phyloP scores from a whole-genome alignment of 2,888 invertebrate genomes.

The Andrena flavipes region DNA sequence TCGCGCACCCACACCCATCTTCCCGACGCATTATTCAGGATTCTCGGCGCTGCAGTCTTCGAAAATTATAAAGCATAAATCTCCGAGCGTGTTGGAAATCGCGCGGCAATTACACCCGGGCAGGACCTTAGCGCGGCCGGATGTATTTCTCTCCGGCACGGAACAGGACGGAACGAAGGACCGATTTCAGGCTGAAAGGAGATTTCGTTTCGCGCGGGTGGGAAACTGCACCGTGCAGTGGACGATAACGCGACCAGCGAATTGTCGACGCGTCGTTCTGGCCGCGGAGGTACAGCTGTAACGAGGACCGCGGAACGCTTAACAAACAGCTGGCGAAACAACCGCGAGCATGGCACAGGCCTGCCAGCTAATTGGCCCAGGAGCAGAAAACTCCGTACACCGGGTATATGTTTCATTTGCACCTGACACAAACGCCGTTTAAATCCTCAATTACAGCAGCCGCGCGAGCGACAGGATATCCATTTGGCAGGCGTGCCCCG shows the following conservation, averaged over 20 bases:
- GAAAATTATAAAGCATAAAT: constrained; percentile 52
- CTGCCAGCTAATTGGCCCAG: constrained; percentile 61
- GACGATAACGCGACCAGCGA: not conserved
- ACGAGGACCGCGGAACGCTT: constrained; percentile 40
- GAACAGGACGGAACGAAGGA: no score
- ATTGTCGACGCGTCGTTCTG: constrained; percentile 30
- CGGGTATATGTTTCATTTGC: constrained; percentile 60
- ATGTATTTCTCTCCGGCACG: no score
- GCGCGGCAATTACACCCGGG: constrained; percentile 29
- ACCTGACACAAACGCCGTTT: constrained; percentile 65
- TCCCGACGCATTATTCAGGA: constrained; percentile 47
- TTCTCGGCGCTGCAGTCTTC: constrained; percentile 12
- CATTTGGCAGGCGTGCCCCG: constrained; percentile 50
- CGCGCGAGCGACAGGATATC: constrained; percentile 50
- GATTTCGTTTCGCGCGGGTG: no score
- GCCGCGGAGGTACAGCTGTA: constrained; percentile 34
- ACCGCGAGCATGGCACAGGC: constrained; percentile 34
- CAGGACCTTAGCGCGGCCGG: no score
- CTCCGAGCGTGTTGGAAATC: constrained; percentile 34
- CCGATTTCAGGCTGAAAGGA: no score
- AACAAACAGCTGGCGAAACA: constrained; percentile 58
- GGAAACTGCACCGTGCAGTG: not conserved
- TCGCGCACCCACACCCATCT: constrained; percentile 32
- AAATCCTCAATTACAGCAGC: constrained; percentile 65
- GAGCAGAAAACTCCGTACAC: constrained; percentile 62